Evolutionary conservation across 37 sponge, comb jelly and placozoan species (phyloP).

Genomic region (Agelas oroides): DNA sequence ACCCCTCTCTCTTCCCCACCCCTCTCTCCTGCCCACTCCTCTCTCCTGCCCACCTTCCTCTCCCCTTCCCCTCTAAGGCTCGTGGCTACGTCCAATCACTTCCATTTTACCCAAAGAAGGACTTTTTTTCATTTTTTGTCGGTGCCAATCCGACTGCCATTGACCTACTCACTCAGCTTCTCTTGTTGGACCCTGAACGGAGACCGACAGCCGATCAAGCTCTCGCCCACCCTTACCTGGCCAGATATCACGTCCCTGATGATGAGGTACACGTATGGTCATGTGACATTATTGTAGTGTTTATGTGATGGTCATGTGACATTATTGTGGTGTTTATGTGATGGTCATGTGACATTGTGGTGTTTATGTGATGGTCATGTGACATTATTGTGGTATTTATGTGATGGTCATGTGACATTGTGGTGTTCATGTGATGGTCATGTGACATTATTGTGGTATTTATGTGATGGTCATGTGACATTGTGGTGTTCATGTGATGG

Average conservation of each 20-base stretch:
- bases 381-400: not conserved
- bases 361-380: not conserved
- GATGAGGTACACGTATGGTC: constrained; percentile 72
- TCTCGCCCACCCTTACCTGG: constrained; percentile 85
- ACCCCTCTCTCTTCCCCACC: too few relatives aligned
- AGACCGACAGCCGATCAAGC: constrained; percentile 81
- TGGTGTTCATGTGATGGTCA: too few relatives aligned
- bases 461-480: too few relatives aligned
- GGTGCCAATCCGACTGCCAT: constrained; percentile 86
- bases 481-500: too few relatives aligned
- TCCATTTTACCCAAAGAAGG: constrained; percentile 51
- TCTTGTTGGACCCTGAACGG: constrained; percentile 77
- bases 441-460: too few relatives aligned
- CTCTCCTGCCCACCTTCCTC: not conserved
- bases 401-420: not conserved
- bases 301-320: not conserved
- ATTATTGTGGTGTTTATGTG: not conserved
- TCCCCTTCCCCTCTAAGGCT: constrained; percentile 54
- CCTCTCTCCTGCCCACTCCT: not conserved
- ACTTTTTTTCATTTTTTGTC: constrained; percentile 72
- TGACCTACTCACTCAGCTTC: constrained; percentile 79
- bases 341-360: not conserved
- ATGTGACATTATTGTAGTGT: not conserved
- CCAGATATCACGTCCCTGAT: constrained; percentile 70
- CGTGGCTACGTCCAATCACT: constrained; percentile 65